Percentiles rank a stretch among this genome's conserved stretches.
These are phyloP conservation scores for Epicauta chinensis DNA, from an alignment of 1,140 invertebrate genomes.

Conservation along the genomic window DNA sequence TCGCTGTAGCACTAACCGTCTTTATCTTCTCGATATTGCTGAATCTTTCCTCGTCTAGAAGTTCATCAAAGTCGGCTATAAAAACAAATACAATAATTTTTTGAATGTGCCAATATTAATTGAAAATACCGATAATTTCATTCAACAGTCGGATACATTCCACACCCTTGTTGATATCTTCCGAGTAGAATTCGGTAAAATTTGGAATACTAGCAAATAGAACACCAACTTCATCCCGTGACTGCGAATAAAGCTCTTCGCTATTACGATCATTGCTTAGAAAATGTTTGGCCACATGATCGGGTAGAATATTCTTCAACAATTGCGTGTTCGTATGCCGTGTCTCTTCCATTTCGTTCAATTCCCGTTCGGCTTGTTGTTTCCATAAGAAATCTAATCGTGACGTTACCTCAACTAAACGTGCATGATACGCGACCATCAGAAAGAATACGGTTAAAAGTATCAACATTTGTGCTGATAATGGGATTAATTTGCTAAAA, in stretches of 20 bases:
- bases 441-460: conserved; percentile 75
- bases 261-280: conserved; percentile 66
- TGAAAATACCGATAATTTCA: conserved; percentile 89
- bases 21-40: conserved; percentile 97
- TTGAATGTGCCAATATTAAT: no score
- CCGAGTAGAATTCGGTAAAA: conserved; percentile 97
- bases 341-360: conserved; percentile 86
- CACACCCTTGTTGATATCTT: conserved; percentile 93
- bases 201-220: conserved; percentile 98
- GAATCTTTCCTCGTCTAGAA: conserved; percentile 84
- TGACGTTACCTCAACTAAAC: conserved; percentile 82
- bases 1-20: conserved; percentile 89
- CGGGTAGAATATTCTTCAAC: conserved; percentile 89
- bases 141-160: conserved; percentile 96
- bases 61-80: conserved; percentile 84
- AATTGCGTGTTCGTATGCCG: conserved; percentile 79
- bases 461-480: conserved; percentile 72
- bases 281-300: conserved; percentile 93
- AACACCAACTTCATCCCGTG: conserved; percentile 87
- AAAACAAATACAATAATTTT: conserved; percentile 21
- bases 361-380: conserved; percentile 81
- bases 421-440: conserved; percentile 86
- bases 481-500: conserved; percentile 47
- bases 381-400: conserved; percentile 95
- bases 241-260: conserved; percentile 91